Conservation (phyloP, 2,797 vertebrate genomes). For the Choloepus didactylus region DNA sequence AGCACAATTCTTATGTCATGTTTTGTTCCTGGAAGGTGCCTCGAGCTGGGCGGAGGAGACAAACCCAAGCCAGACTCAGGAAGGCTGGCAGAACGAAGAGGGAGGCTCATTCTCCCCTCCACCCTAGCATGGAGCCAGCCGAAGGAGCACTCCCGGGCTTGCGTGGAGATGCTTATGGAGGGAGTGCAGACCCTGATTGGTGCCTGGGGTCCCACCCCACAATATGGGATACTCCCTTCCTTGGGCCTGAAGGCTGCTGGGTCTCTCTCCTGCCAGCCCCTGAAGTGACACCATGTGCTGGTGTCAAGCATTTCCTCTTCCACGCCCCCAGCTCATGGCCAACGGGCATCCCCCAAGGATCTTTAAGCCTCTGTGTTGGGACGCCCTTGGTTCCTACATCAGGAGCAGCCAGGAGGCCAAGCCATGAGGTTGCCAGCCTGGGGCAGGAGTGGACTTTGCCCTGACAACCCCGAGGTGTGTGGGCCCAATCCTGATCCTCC, state of each 20-base stretch:
- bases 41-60: not conserved
- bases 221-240: not conserved
- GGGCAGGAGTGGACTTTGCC: not conserved
- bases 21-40: not conserved
- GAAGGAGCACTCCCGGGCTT: not conserved
- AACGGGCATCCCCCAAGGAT: not conserved
- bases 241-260: not conserved
- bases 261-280: conserved; percentile 16
- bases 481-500: not conserved
- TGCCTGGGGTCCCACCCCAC: not conserved
- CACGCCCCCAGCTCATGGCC: not conserved
- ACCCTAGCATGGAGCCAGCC: not conserved
- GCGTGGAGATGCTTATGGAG: not conserved
- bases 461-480: not conserved
- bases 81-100: not conserved
- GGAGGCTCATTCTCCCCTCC: accelerated
- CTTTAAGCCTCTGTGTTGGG: not conserved
- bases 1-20: not conserved
- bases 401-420: not conserved
- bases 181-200: not conserved
- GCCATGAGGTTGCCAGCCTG: not conserved
- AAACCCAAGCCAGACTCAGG: not conserved
- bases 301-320: not conserved
- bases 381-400: too few relatives aligned
- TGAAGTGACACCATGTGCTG: not conserved